These are phyloP conservation scores for Pachypeltis micranthus DNA, from an alignment of 1,140 invertebrate genomes.

Conservation along the genomic window DNA sequence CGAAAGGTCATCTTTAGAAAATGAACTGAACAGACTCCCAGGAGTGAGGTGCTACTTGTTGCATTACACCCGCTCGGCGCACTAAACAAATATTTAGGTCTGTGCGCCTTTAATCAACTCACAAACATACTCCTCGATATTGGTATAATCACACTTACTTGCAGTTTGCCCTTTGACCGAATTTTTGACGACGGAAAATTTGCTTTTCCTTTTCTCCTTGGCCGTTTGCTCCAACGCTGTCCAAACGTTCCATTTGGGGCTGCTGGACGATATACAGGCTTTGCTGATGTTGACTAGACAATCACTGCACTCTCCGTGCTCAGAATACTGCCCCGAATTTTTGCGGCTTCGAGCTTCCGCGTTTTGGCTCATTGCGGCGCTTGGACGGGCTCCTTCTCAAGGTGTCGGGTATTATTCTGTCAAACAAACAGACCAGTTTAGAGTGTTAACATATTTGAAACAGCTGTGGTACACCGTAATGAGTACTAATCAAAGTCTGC, in stretches of 20 bases:
- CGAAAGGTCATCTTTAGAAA: too few species aligned
- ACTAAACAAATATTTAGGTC: too few species aligned
- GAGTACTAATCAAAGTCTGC: too few species aligned
- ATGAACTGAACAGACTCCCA: too few species aligned
- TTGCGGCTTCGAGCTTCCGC: background rate
- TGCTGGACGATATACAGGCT: background rate
- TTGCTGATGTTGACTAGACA: slow-evolving; percentile 5
- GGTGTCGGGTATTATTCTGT: background rate
- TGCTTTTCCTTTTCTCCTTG: slow-evolving; percentile 5
- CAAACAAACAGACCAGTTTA: background rate
- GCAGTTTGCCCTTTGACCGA: too few species aligned
- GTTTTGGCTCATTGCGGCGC: background rate
- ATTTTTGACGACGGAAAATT: background rate
- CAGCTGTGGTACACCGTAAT: too few species aligned
- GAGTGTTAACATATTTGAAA: too few species aligned
- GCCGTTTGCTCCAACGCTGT: background rate
- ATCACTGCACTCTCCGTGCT: slow-evolving; percentile 3
- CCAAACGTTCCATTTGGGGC: slow-evolving; percentile 13
- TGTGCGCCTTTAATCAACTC: too few species aligned
- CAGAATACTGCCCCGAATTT: background rate
- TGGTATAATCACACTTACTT: too few species aligned
- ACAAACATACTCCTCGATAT: too few species aligned
- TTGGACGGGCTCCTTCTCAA: background rate
- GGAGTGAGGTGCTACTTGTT: too few species aligned
- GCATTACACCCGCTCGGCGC: too few species aligned